Evolutionary conservation across 2,888 invertebrate genomes (phyloP).

Genomic region (Cheilosia vernalis): DNA sequence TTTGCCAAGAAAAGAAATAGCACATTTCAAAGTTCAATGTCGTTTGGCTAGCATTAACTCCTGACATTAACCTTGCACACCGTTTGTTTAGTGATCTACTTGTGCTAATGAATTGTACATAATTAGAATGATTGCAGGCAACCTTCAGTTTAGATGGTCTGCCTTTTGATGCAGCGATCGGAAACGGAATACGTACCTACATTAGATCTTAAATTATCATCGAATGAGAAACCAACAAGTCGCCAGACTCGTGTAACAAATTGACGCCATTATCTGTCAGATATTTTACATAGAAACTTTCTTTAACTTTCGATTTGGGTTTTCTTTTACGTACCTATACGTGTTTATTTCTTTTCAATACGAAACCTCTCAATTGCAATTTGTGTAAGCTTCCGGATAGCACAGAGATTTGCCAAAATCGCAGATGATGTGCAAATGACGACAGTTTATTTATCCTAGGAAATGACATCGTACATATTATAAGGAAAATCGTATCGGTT

Average conservation of each 20-base stretch:
- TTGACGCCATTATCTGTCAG: slow-evolving; percentile 23
- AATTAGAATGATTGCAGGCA: slow-evolving; percentile 53
- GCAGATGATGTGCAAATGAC: no score
- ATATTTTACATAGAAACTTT: slow-evolving; percentile 1
- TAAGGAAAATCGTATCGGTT: no score
- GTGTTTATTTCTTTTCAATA: no score
- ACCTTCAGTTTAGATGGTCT: slow-evolving; percentile 55
- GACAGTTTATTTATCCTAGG: no score
- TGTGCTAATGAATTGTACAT: slow-evolving; percentile 43
- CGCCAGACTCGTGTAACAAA: slow-evolving; percentile 12
- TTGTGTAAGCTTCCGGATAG: background rate
- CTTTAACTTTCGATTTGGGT: background rate
- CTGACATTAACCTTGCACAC: slow-evolving; percentile 69
- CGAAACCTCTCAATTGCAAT: no score
- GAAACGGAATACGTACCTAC: slow-evolving; percentile 2
- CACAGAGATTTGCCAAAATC: no score
- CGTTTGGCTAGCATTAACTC: slow-evolving; percentile 68
- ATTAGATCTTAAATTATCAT: slow-evolving; percentile 23
- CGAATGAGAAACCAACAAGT: slow-evolving; percentile 17
- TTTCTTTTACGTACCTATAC: no score
- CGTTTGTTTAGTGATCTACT: slow-evolving; percentile 45
- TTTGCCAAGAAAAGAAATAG: slow-evolving; percentile 56
- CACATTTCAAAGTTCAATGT: slow-evolving; percentile 61
- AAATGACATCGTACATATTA: no score
- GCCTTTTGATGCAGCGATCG: slow-evolving; percentile 22